Evolutionary conservation across 2,888 invertebrate genomes (phyloP).

Genomic region (Amitus sp.): DNA sequence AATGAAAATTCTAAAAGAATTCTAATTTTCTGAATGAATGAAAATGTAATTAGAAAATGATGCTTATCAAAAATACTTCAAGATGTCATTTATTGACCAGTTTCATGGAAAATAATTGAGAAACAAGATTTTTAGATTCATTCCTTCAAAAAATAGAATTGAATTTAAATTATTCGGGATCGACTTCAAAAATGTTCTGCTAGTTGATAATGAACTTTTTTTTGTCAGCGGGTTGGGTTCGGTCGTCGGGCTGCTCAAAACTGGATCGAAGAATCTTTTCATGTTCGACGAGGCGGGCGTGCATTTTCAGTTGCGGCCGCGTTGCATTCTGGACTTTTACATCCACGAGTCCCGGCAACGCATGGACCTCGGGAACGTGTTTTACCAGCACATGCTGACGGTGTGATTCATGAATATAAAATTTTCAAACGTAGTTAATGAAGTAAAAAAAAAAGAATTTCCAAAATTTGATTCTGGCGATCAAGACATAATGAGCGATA

Average conservation of each 20-base stretch:
- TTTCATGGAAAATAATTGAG: too few species aligned
- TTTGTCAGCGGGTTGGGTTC: slow-evolving; percentile 72
- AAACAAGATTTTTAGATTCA: too few species aligned
- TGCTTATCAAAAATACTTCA: too few species aligned
- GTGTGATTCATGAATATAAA: too few species aligned
- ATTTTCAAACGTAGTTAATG: too few species aligned
- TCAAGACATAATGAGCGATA: too few species aligned
- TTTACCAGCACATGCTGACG: slow-evolving; percentile 90
- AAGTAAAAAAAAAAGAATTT: too few species aligned
- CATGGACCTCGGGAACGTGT: slow-evolving; percentile 82
- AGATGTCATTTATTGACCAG: too few species aligned
- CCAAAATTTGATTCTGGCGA: too few species aligned
- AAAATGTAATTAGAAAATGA: too few species aligned
- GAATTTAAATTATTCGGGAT: not conserved
- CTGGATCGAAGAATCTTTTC: slow-evolving; percentile 90
- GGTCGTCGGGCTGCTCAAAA: slow-evolving; percentile 89
- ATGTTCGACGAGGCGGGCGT: slow-evolving; percentile 78
- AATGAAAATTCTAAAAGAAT: too few species aligned
- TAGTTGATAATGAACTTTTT: slow-evolving; percentile 1
- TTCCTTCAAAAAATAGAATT: not conserved
- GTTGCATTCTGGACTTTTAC: slow-evolving; percentile 95
- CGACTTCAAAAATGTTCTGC: not conserved
- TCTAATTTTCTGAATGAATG: too few species aligned
- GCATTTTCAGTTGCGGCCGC: slow-evolving; percentile 82
- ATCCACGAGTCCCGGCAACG: slow-evolving; percentile 86